phyloP scores from a whole-genome alignment of 2,888 invertebrate genomes.

The Diplolepis rosae region DNA sequence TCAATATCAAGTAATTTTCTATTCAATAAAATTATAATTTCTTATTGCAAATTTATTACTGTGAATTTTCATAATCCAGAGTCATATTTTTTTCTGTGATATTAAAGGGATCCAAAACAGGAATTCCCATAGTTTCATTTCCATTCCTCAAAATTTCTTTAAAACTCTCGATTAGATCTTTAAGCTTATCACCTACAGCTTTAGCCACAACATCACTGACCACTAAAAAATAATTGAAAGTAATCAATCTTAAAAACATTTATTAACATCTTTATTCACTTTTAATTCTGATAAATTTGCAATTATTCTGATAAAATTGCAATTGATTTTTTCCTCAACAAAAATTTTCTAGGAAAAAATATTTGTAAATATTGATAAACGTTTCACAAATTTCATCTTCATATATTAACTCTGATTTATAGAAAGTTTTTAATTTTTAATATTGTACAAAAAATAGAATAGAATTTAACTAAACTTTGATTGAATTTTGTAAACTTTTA shows the following conservation, averaged over 20 bases:
- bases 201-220: too few relatives aligned
- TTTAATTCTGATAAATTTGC: too few relatives aligned
- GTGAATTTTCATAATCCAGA: constrained; percentile 15
- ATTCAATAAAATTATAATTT: background rate
- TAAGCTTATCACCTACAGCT: constrained; percentile 38
- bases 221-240: background rate
- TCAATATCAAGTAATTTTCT: background rate
- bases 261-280: too few relatives aligned
- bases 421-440: background rate
- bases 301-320: too few relatives aligned
- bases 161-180: constrained; percentile 45
- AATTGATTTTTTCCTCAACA: too few relatives aligned
- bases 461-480: background rate
- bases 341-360: too few relatives aligned
- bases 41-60: constrained; percentile 33
- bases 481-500: background rate
- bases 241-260: too few relatives aligned
- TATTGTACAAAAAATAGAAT: background rate
- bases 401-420: too few relatives aligned
- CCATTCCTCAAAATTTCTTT: constrained; percentile 47
- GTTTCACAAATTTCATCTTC: too few relatives aligned
- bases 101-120: constrained; percentile 57
- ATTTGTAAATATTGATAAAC: too few relatives aligned
- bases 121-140: constrained; percentile 50
- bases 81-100: too few relatives aligned